Evolutionary conservation across 2,888 invertebrate species (phyloP).

Genomic region (Dryococelus australis): DNA sequence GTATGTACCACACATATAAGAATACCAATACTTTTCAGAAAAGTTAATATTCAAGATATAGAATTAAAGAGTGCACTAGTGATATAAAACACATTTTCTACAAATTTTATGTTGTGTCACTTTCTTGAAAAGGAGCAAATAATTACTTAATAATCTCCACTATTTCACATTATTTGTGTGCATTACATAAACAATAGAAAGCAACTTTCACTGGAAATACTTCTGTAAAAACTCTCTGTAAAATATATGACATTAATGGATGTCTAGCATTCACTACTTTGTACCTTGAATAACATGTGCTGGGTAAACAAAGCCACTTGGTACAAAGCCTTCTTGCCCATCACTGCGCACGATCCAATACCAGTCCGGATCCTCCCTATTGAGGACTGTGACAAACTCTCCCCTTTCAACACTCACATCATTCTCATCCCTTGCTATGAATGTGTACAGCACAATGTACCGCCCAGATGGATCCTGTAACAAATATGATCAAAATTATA

Average conservation of each 20-base stretch:
- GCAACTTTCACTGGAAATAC: not conserved
- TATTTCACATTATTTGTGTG: too few species aligned
- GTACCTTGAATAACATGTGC: conserved; percentile 76
- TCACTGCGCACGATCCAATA: conserved; percentile 94
- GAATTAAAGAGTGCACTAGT: too few species aligned
- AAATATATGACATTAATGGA: too few species aligned
- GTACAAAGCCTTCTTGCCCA: conserved; percentile 95
- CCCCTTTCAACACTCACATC: conserved; percentile 93
- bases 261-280: too few species aligned
- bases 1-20: too few species aligned
- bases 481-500: conserved; percentile 31
- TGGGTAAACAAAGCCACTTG: conserved; percentile 93
- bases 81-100: too few species aligned
- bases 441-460: conserved; percentile 92
- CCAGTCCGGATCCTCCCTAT: conserved; percentile 96
- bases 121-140: too few species aligned
- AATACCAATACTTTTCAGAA: too few species aligned
- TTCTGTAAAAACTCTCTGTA: not conserved
- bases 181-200: not conserved
- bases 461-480: conserved; percentile 84
- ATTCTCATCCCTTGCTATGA: conserved; percentile 91
- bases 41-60: too few species aligned
- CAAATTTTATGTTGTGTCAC: too few species aligned
- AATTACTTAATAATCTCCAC: too few species aligned
- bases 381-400: conserved; percentile 94